Percentiles rank a stretch among this genome's conserved stretches.
These are phyloP conservation scores for Orthosia cruda DNA, from an alignment of 2,888 invertebrate genomes.

Conservation along the genomic window DNA sequence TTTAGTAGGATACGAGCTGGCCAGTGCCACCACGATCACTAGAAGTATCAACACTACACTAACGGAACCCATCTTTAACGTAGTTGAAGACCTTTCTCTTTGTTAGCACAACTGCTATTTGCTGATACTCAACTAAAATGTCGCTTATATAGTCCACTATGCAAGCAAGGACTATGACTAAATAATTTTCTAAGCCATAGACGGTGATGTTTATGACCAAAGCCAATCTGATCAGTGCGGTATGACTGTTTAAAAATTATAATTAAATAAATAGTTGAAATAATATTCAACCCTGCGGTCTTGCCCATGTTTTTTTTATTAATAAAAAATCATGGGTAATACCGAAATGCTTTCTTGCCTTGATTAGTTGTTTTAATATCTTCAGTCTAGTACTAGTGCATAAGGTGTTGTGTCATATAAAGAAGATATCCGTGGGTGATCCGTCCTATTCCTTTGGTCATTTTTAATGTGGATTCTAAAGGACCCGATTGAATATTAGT, in stretches of 20 bases:
- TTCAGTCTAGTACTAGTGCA: no score
- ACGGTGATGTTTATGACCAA: conserved; percentile 7
- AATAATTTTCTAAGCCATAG: conserved; percentile 22
- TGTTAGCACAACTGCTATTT: conserved; percentile 18
- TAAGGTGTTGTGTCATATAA: no score
- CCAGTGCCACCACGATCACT: conserved; percentile 55
- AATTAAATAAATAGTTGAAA: background rate
- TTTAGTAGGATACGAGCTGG: conserved; percentile 31
- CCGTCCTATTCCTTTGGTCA: no score
- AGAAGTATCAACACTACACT: conserved; percentile 49
- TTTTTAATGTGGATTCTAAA: no score
- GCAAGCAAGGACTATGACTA: conserved; percentile 8
- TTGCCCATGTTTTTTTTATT: background rate
- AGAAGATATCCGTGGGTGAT: no score
- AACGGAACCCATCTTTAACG: conserved; percentile 45
- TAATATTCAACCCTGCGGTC: background rate
- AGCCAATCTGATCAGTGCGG: background rate
- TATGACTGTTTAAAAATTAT: background rate
- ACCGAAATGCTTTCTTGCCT: no score
- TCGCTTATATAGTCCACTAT: conserved; percentile 25
- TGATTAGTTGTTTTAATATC: no score
- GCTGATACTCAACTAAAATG: background rate
- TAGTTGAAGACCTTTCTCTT: conserved; percentile 30
- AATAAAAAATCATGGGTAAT: no score
- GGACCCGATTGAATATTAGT: no score